Base-by-base conservation (phyloP, 2,888 invertebrate genomes). In the Operophtera brumata region DNA sequence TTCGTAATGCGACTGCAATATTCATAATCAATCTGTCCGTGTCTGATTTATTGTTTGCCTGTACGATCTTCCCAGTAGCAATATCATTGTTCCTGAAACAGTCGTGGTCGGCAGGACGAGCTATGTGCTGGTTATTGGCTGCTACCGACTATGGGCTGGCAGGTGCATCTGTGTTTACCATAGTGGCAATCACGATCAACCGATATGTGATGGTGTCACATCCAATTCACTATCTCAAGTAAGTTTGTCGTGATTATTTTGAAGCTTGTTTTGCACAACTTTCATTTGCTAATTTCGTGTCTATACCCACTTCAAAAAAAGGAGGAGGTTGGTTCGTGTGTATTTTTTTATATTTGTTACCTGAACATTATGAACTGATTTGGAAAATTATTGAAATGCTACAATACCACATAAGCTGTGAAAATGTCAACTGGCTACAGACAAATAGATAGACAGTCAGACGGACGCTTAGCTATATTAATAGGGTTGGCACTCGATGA, bases 1-100 rank as follows among this genome's bases (percentile, higher is more conserved):
- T 57, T 1, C 63, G 47, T 26, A 63, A 61, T 20, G 64, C 64
- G 20, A 61, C 64, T 11, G 61, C 59, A 13, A 47, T 61, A 9
- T 64, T 64, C 25, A 64, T 64, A 39, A 61, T 61, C 13, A 57
- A 61, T 37, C 26, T 61, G 8, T 55, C 61, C 0, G 39, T 59
- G 0, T 40, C 55, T 5, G 64, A 64, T 36, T 46, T 61, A 0
- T 44, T 64, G 11, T 61, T 47, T 47, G 39, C 56, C 9, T 32
- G 14, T 12, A 36, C 43, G 10, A 34, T 56, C n/a, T 11, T 61
- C 7, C 64, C 64, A 1, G 36, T 58, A 26, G 35, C 50, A 1
- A 36, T 47, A 8, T 8, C 34, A 4, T 20, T 51, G 35, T 57
- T 53, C 45, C 46, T 53, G 32, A 51, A 49, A 0, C 13, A 36